Evolutionary conservation across 2,888 invertebrate genomes (phyloP).

Genomic region (Heliconius cydno): DNA sequence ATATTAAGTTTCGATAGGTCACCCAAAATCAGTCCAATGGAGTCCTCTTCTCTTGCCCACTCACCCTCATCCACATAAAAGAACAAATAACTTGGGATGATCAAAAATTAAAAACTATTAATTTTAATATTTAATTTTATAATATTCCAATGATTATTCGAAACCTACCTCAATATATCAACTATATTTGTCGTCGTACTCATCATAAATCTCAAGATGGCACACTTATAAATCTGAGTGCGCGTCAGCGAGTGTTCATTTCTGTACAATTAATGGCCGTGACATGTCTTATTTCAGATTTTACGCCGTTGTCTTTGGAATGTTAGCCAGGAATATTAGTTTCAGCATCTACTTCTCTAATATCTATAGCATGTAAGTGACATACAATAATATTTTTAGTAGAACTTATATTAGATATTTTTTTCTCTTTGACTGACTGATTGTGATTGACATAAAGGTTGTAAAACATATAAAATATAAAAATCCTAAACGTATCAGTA

Average conservation of each 20-base stretch:
- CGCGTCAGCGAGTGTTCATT: slow-evolving; percentile 49
- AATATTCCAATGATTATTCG: slow-evolving; percentile 6
- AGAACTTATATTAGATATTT: too few relatives aligned
- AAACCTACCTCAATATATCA: slow-evolving; percentile 18
- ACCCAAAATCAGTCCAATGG: too few relatives aligned
- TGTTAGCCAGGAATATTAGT: slow-evolving; percentile 24
- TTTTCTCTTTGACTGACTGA: too few relatives aligned
- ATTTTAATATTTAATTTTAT: neutral
- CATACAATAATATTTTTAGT: neutral
- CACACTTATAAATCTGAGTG: slow-evolving; percentile 48
- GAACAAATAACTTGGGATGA: neutral
- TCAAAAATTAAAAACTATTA: neutral
- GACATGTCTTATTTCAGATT: slow-evolving; percentile 47
- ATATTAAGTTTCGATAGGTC: too few relatives aligned
- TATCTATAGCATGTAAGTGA: neutral
- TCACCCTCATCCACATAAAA: too few relatives aligned
- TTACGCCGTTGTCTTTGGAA: slow-evolving; percentile 32
- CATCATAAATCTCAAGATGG: slow-evolving; percentile 46
- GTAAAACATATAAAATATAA: too few relatives aligned
- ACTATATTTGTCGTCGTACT: slow-evolving; percentile 38
- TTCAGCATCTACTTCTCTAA: neutral
- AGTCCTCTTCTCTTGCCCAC: neutral
- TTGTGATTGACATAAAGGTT: too few relatives aligned
- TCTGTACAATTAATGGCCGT: slow-evolving; percentile 51
- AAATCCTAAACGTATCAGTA: neutral